Conservation (phyloP, 2,888 invertebrate genomes). For the Drosophila eohydei region DNA sequence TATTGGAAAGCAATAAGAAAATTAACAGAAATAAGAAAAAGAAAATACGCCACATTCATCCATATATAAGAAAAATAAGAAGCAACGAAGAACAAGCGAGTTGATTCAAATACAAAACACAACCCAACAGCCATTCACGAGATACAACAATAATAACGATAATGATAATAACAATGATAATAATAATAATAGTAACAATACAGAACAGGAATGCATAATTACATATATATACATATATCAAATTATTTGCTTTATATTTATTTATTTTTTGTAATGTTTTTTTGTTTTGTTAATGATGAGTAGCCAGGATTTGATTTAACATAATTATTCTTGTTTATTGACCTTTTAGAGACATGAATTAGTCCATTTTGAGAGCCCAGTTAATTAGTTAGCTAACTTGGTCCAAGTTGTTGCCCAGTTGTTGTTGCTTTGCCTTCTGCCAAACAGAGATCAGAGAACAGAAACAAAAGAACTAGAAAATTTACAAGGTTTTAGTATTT, state of each 20-base stretch:
- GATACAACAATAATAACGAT: not conserved
- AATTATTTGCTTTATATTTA: constrained; percentile 31
- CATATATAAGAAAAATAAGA: constrained; percentile 44
- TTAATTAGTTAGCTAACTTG: constrained; percentile 29
- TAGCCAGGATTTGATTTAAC: constrained; percentile 36
- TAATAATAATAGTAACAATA: constrained; percentile 23
- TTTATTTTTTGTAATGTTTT: not conserved
- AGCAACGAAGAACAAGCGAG: constrained; percentile 6
- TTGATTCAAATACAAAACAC: constrained; percentile 33
- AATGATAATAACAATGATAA: not conserved
- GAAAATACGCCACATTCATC: constrained; percentile 72
- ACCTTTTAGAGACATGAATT: not conserved
- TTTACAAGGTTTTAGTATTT: constrained; percentile 32
- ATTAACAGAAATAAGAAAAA: constrained; percentile 42
- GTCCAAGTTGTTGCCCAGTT: constrained; percentile 31
- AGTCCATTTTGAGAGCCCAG: not conserved
- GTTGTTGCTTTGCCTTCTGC: constrained; percentile 15
- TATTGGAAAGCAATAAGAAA: constrained; percentile 23
- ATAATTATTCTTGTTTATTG: not conserved
- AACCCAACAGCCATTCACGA: constrained; percentile 27
- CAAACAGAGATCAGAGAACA: not conserved
- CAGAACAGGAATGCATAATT: constrained; percentile 47
- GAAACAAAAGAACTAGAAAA: not conserved
- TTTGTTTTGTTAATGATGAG: constrained; percentile 9
- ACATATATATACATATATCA: constrained; percentile 50